These are phyloP conservation scores for Toxotes chatareus DNA, from an alignment of 2,113 vertebrate genomes.

Conservation along the genomic window DNA sequence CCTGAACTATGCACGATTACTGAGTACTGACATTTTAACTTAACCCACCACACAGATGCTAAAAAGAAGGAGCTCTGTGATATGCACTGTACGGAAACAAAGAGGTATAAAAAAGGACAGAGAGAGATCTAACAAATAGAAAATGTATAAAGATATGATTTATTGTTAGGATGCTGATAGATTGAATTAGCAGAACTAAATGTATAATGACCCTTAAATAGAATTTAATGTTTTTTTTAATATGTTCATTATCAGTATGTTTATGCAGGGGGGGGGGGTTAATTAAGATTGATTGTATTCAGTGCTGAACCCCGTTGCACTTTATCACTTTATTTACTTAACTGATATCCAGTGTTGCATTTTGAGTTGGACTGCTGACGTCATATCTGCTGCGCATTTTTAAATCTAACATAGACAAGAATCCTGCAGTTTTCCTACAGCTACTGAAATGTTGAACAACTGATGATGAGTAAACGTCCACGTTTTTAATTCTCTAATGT, in stretches of 20 bases:
- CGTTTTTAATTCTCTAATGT: slow-evolving; percentile 11
- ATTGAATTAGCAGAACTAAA: slow-evolving; percentile 26
- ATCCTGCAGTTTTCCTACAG: not conserved
- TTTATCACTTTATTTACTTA: slow-evolving; percentile 48
- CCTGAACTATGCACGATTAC: slow-evolving; percentile 68
- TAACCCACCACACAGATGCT: slow-evolving; percentile 51
- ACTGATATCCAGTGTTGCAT: slow-evolving; percentile 20
- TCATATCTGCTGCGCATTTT: slow-evolving; percentile 16
- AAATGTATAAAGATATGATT: slow-evolving; percentile 30
- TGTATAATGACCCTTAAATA: slow-evolving; percentile 23
- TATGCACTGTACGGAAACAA: not conserved
- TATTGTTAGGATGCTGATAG: slow-evolving; percentile 4
- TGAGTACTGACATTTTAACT: slow-evolving; percentile 44
- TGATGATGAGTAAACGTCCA: not conserved
- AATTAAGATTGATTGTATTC: slow-evolving; percentile 49
- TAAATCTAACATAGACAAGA: not conserved
- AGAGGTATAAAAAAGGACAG: no score
- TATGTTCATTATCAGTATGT: slow-evolving; percentile 51
- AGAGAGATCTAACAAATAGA: not conserved
- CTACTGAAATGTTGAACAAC: not conserved
- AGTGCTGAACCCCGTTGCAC: slow-evolving; percentile 31
- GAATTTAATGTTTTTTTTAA: slow-evolving; percentile 52
- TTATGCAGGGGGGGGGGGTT: not conserved
- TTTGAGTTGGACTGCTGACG: slow-evolving; percentile 16
- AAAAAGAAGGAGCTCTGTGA: slow-evolving; percentile 25